phyloP scores from a whole-genome alignment of 2,888 invertebrate species.

The Vanessa cardui region DNA sequence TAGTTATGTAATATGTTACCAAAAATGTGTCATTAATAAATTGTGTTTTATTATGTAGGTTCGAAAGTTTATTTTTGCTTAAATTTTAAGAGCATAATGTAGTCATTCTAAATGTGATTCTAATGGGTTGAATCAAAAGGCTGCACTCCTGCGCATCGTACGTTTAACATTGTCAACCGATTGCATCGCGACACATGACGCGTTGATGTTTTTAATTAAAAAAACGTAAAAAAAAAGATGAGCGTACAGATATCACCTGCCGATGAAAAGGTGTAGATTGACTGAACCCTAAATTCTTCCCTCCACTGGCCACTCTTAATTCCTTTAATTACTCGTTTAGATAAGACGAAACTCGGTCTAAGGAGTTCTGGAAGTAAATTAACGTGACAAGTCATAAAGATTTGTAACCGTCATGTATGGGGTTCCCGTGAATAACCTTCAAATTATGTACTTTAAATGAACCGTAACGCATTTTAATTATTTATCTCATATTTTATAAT shows the following conservation, averaged over 20 bases:
- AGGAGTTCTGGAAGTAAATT: slow-evolving; percentile 12
- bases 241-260: slow-evolving; percentile 69
- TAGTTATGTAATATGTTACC: too few relatives aligned
- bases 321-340: slow-evolving; percentile 53
- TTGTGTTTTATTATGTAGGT: too few relatives aligned
- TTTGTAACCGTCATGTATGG: slow-evolving; percentile 33
- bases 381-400: slow-evolving; percentile 44
- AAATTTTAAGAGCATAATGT: too few relatives aligned
- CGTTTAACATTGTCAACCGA: slow-evolving; percentile 47
- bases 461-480: too few relatives aligned
- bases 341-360: slow-evolving; percentile 30
- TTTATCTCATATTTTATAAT: too few relatives aligned
- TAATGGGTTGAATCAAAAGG: not conserved
- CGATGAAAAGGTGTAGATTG: slow-evolving; percentile 76
- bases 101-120: not conserved
- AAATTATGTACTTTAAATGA: not conserved
- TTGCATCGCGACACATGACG: slow-evolving; percentile 72
- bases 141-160: slow-evolving; percentile 34
- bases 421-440: not conserved
- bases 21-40: too few relatives aligned
- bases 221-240: slow-evolving; percentile 57
- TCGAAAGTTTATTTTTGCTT: too few relatives aligned
- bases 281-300: slow-evolving; percentile 67
- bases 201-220: slow-evolving; percentile 64
- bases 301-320: slow-evolving; percentile 38